These are phyloP conservation scores for Drosophila saltans DNA, from an alignment of 1,140 invertebrate species.

Conservation along the genomic window DNA sequence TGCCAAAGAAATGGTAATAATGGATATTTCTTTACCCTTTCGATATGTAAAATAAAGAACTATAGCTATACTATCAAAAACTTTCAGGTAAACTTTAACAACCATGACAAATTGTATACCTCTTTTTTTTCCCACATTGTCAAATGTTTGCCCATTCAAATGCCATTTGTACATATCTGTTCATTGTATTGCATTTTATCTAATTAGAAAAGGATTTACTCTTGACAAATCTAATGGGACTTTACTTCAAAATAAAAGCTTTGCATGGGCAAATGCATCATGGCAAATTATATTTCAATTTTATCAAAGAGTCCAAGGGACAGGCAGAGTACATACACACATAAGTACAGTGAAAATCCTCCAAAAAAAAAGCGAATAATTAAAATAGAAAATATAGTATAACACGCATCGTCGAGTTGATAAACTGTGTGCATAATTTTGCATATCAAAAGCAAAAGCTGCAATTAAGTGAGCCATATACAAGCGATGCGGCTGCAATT, in stretches of 20 bases:
- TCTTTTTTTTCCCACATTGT: no score
- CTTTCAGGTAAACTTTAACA: no score
- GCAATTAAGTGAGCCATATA: constrained; percentile 67
- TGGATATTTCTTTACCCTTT: neutral
- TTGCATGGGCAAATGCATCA: constrained; percentile 15
- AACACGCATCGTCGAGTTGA: constrained; percentile 62
- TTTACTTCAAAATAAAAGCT: neutral
- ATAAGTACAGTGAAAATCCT: no score
- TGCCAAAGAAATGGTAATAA: neutral
- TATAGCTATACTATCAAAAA: no score
- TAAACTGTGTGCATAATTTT: constrained; percentile 77
- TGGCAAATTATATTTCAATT: constrained; percentile 53
- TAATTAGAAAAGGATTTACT: neutral
- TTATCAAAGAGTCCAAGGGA: constrained; percentile 19
- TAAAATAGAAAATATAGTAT: constrained; percentile 8
- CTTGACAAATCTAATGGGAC: neutral
- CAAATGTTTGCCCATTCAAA: no score
- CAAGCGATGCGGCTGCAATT: constrained; percentile 60
- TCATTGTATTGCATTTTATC: neutral
- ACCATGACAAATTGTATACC: no score
- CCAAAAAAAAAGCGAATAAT: constrained; percentile 26
- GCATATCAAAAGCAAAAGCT: constrained; percentile 75
- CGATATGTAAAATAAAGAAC: no score
- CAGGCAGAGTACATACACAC: no score
- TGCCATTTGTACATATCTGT: no score